Conservation (phyloP, 1,140 invertebrate species). For the Batillaria attramentaria region DNA sequence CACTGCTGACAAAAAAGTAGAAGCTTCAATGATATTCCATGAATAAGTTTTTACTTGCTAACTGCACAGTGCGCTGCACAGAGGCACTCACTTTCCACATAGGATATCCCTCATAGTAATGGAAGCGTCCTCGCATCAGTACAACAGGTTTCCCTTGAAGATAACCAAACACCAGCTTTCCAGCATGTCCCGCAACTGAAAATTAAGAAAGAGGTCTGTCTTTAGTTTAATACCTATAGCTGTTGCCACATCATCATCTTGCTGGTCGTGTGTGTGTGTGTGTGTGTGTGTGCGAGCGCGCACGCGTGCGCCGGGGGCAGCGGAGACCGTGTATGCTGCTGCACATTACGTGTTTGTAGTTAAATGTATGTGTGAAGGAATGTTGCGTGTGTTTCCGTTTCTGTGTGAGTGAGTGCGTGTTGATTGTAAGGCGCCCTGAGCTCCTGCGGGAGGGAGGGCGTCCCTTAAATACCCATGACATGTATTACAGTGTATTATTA, state of each 20-base stretch:
- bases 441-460: too few species aligned
- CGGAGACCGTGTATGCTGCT: too few species aligned
- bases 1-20: not conserved
- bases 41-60: not conserved
- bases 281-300: too few species aligned
- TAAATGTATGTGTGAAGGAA: too few species aligned
- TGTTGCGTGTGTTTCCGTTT: too few species aligned
- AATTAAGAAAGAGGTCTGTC: conserved; percentile 12
- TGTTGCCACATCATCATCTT: too few species aligned
- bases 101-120: conserved; percentile 96
- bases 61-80: not conserved
- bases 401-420: too few species aligned
- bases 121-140: conserved; percentile 96
- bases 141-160: conserved; percentile 84
- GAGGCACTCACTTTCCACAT: conserved; percentile 81
- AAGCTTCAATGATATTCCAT: not conserved
- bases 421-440: too few species aligned
- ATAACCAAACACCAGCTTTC: conserved; percentile 90
- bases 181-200: conserved; percentile 91
- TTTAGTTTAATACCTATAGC: not conserved
- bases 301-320: too few species aligned
- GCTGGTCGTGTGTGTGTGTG: too few species aligned
- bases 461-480: too few species aligned
- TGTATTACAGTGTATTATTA: not conserved
- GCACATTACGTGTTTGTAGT: too few species aligned